phyloP scores from a whole-genome alignment of 1,140 invertebrate genomes.

The Nomia melanderi region DNA sequence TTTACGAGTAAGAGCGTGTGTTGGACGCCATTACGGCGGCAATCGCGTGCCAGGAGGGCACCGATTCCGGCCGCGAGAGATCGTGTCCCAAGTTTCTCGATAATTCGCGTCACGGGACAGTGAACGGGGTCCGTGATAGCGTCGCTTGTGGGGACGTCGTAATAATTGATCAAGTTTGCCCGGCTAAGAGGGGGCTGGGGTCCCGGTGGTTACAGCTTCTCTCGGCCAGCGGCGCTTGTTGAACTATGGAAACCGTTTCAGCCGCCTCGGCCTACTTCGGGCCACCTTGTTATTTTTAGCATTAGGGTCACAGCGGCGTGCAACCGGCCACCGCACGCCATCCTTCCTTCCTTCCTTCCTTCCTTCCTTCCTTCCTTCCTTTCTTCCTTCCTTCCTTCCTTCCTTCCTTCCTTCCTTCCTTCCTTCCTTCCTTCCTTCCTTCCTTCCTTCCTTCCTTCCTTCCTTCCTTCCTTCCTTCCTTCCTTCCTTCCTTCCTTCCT shows the following conservation, averaged over 20 bases:
- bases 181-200: background rate
- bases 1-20: too few species aligned
- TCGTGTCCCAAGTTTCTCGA: background rate
- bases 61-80: too few species aligned
- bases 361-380: conserved; percentile 29
- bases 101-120: conserved; percentile 4
- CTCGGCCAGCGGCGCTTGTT: conserved; percentile 50
- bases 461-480: conserved; percentile 44
- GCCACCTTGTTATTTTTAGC: conserved; percentile 71
- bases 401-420: too few species aligned
- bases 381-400: too few species aligned
- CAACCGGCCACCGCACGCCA: conserved; percentile 46
- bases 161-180: conserved; percentile 45
- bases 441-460: conserved; percentile 13
- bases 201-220: conserved; percentile 39
- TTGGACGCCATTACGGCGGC: too few species aligned
- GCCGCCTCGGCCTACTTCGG: conserved; percentile 69
- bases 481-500: conserved; percentile 13
- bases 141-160: conserved; percentile 32
- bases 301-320: conserved; percentile 70
- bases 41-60: too few species aligned
- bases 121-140: background rate
- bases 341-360: conserved; percentile 45
- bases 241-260: conserved; percentile 72
- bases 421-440: conserved; percentile 28